Conservation (phyloP, 2,888 invertebrate species). For the Entomobrya proxima region DNA sequence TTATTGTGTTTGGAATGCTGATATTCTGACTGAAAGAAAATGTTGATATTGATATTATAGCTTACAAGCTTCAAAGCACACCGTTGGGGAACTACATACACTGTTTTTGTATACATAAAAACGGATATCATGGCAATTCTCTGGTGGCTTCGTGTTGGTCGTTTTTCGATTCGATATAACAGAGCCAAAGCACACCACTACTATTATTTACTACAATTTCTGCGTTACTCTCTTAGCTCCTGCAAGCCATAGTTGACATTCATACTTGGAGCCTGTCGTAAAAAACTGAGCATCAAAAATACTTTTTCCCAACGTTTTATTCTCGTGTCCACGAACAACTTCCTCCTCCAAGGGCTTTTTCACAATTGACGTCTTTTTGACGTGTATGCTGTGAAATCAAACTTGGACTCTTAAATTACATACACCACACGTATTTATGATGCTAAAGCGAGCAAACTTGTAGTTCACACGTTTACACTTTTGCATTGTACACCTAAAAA, state of each 20-base stretch:
- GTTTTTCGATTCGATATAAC: too few relatives aligned
- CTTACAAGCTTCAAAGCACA: too few relatives aligned
- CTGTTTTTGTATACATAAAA: too few relatives aligned
- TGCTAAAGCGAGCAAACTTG: background rate
- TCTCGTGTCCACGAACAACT: background rate
- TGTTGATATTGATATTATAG: conserved; percentile 2
- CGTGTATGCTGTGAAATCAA: background rate
- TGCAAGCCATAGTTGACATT: background rate
- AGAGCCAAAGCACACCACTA: too few relatives aligned
- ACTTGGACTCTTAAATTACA: too few relatives aligned
- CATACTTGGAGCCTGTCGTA: background rate
- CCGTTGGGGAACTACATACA: too few relatives aligned
- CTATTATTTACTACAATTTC: background rate
- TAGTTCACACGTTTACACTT: background rate
- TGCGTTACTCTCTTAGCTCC: too few relatives aligned
- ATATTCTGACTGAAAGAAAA: background rate
- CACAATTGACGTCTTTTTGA: conserved; percentile 18
- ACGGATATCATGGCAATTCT: too few relatives aligned
- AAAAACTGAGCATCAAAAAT: conserved; percentile 12
- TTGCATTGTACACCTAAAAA: background rate
- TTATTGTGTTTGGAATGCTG: conserved; percentile 46
- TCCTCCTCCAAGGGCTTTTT: background rate
- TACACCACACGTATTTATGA: background rate
- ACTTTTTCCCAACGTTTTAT: background rate
- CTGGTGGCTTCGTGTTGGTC: too few relatives aligned